phyloP scores from a whole-genome alignment of 92 coral and sea anemone genomes.

The Palythoa grandiflora region DNA sequence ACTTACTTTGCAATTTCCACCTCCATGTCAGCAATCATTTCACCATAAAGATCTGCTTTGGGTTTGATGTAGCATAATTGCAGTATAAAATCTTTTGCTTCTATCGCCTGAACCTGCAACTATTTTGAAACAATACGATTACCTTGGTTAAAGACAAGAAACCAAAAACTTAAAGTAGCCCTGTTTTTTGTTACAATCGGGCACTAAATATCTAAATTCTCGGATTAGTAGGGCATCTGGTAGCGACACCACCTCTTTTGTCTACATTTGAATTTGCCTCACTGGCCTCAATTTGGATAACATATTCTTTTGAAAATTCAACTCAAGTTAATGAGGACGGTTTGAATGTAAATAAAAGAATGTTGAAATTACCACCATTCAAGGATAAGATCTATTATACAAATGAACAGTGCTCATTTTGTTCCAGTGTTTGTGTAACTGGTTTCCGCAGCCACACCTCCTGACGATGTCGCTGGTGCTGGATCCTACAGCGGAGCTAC shows the following conservation, averaged over 20 bases:
- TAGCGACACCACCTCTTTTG: neutral
- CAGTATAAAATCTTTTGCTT: conserved; percentile 50
- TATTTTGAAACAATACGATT: neutral
- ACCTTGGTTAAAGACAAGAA: neutral
- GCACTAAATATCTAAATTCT: neutral
- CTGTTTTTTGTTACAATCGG: neutral
- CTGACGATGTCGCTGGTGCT: too few relatives aligned
- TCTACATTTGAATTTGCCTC: too few relatives aligned
- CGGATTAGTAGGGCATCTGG: neutral
- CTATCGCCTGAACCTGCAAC: conserved; percentile 22
- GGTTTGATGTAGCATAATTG: conserved; percentile 62
- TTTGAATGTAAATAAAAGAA: too few relatives aligned
- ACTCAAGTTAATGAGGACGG: too few relatives aligned
- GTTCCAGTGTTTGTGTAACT: too few relatives aligned
- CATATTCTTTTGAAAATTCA: neutral
- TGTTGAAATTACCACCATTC: too few relatives aligned
- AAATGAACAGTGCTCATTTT: too few relatives aligned
- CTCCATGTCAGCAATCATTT: conserved; percentile 50
- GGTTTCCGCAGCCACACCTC: too few relatives aligned
- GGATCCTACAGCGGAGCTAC: too few relatives aligned
- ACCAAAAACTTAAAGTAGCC: neutral
- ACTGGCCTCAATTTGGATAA: too few relatives aligned
- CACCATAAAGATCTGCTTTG: conserved; percentile 68
- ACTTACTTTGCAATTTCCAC: conserved; percentile 58
- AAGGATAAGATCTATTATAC: too few relatives aligned